Evolutionary conservation across 2,888 invertebrate genomes (phyloP).

Genomic region (Villa cingulata): DNA sequence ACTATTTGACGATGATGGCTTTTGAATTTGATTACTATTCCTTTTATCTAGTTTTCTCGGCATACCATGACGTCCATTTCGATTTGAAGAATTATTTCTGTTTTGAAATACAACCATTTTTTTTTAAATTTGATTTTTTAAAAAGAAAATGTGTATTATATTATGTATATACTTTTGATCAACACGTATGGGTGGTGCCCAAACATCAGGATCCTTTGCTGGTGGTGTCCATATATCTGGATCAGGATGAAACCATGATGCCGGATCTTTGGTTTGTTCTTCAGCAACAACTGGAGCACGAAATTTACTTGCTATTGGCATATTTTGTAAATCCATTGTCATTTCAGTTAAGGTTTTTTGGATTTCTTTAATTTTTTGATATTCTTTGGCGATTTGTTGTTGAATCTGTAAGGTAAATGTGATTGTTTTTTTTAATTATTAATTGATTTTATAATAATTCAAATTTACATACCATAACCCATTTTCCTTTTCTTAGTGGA

Average conservation of each 20-base stretch:
- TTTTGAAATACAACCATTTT: too few relatives aligned
- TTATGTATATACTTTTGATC: conserved; percentile 50
- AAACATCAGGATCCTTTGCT: conserved; percentile 64
- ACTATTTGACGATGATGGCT: background rate
- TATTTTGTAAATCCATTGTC: conserved; percentile 33
- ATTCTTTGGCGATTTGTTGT: conserved; percentile 77
- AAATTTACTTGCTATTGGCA: conserved; percentile 38
- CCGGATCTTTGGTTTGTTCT: conserved; percentile 28
- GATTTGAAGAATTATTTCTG: background rate
- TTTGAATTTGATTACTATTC: background rate
- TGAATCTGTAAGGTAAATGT: conserved; percentile 48
- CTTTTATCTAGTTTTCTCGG: conserved; percentile 7
- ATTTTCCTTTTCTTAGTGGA: conserved; percentile 68
- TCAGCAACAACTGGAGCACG: conserved; percentile 13
- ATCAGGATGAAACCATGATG: conserved; percentile 50
- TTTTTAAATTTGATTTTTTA: too few relatives aligned
- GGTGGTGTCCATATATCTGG: conserved; percentile 66
- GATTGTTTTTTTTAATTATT: too few relatives aligned
- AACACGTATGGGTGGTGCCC: conserved; percentile 74
- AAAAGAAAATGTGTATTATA: too few relatives aligned
- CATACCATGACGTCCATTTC: conserved; percentile 13
- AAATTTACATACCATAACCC: conserved; percentile 60
- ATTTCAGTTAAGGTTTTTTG: conserved; percentile 34
- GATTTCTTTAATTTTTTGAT: conserved; percentile 72
- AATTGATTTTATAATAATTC: too few relatives aligned